phyloP scores from a whole-genome alignment of 2,888 invertebrate genomes.

The Xylota sylvarum region DNA sequence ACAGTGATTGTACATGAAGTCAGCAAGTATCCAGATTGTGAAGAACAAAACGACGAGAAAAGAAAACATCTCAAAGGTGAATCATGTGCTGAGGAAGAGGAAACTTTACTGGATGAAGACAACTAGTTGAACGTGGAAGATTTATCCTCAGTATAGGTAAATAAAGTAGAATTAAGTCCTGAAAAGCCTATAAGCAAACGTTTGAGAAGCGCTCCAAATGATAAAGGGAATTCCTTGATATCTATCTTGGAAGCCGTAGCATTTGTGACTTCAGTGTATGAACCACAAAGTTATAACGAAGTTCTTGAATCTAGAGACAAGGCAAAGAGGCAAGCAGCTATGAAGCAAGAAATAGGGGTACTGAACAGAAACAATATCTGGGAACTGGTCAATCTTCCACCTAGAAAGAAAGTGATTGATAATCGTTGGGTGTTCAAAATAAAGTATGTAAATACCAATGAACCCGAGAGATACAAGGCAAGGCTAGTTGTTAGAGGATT shows the following conservation, averaged over 20 bases:
- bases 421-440: conserved; percentile 46
- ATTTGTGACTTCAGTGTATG: conserved; percentile 16
- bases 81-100: not conserved
- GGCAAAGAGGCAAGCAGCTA: conserved; percentile 29
- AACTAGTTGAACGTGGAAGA: too few relatives aligned
- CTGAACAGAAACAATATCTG: conserved; percentile 25
- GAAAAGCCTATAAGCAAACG: too few relatives aligned
- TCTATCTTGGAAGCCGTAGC: too few relatives aligned
- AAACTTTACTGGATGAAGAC: not conserved
- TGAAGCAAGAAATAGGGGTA: conserved; percentile 24
- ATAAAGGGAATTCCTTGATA: too few relatives aligned
- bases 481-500: conserved; percentile 19
- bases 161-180: too few relatives aligned
- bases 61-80: not conserved
- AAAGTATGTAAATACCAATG: conserved; percentile 13
- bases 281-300: conserved; percentile 31
- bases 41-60: not conserved
- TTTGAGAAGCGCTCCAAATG: too few relatives aligned
- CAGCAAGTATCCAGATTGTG: conserved; percentile 7
- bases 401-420: conserved; percentile 13
- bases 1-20: conserved; percentile 14
- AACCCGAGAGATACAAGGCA: conserved; percentile 36
- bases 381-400: conserved; percentile 29
- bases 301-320: conserved; percentile 20
- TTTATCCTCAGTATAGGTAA: too few relatives aligned